Conservation (phyloP, 1,140 invertebrate genomes). For the Phthorimaea operculella region DNA sequence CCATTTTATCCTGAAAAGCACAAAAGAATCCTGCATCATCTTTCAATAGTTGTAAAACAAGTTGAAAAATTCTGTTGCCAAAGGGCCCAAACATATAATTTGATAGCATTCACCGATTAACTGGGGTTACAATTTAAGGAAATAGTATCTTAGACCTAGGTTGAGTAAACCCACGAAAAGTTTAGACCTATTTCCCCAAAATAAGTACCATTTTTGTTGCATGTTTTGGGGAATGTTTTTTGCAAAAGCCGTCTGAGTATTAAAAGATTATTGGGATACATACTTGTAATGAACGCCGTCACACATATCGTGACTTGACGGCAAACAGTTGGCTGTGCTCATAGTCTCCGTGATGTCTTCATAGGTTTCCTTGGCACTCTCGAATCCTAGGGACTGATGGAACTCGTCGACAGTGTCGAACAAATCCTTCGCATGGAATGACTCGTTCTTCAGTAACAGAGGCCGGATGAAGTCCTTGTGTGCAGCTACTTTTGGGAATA, state of each 20-base stretch:
- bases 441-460: conserved; percentile 23
- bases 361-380: conserved; percentile 46
- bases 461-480: conserved; percentile 68
- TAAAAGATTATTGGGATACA: conserved; percentile 6
- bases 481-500: conserved; percentile 75
- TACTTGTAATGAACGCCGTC: conserved; percentile 59
- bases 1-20: conserved; percentile 82
- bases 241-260: not conserved
- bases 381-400: conserved; percentile 51
- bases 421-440: conserved; percentile 33
- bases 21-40: too few species aligned
- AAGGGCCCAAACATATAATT: too few species aligned
- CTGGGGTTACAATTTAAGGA: too few species aligned
- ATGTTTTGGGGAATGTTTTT: too few species aligned
- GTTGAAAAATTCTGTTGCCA: too few species aligned
- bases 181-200: too few species aligned
- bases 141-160: too few species aligned
- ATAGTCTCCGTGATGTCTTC: conserved; percentile 41
- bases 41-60: too few species aligned
- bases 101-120: too few species aligned
- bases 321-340: conserved; percentile 43
- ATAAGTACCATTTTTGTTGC: too few species aligned
- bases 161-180: too few species aligned
- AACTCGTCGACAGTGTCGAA: conserved; percentile 51
- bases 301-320: conserved; percentile 61